A percentile compares a stretch with the other conserved stretches of the same genome.
Conservation (phyloP, 2,113 vertebrate species). For the Urocolius indicus region DNA sequence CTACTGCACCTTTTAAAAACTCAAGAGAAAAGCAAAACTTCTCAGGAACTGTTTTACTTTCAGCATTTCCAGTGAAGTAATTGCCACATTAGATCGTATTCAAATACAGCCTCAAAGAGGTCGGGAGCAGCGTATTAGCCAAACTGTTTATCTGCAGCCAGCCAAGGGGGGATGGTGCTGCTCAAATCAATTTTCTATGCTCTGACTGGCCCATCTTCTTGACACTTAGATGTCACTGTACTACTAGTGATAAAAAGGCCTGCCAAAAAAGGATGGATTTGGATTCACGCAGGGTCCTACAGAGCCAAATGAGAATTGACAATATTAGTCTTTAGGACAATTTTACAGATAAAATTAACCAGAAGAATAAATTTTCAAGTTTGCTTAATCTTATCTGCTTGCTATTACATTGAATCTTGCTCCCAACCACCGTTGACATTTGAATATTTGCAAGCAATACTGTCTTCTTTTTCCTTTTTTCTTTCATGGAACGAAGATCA, state of each 20-base stretch:
- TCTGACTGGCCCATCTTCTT: constrained; percentile 65
- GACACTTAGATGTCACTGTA: constrained; percentile 67
- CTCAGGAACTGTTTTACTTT: neutral
- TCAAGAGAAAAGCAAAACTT: constrained; percentile 53
- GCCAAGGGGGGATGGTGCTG: constrained; percentile 47
- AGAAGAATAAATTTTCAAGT: constrained; percentile 68
- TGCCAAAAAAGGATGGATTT: constrained; percentile 64
- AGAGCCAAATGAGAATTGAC: constrained; percentile 64
- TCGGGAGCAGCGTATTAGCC: neutral
- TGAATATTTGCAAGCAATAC: neutral
- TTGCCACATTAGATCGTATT: constrained; percentile 53
- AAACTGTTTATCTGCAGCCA: constrained; percentile 55
- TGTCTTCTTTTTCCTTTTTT: neutral
- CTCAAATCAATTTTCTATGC: constrained; percentile 68
- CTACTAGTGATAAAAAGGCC: constrained; percentile 63
- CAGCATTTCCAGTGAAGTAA: neutral
- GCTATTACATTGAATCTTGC: constrained; percentile 9
- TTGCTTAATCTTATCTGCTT: constrained; percentile 45
- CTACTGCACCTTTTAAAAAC: constrained; percentile 17
- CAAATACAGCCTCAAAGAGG: constrained; percentile 53
- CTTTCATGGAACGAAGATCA: neutral
- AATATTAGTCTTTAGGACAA: constrained; percentile 62
- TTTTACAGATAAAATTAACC: constrained; percentile 70
- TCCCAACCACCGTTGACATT: neutral
- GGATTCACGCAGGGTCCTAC: constrained; percentile 50